Evolutionary conservation across 2,888 invertebrate genomes (phyloP).

Genomic region (Synergus umbraculus): DNA sequence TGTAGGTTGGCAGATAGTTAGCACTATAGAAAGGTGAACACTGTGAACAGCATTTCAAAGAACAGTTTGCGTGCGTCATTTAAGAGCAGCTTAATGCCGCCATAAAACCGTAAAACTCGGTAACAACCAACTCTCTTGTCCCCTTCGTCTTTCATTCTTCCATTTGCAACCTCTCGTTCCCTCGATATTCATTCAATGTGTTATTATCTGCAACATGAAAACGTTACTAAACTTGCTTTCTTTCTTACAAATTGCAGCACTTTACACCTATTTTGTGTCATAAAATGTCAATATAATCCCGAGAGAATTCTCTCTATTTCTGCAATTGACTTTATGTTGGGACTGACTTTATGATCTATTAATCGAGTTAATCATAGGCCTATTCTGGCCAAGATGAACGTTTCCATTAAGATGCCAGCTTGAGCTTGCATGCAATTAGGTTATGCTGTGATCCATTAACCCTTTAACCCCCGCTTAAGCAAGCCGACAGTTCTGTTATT

Average conservation of each 20-base stretch:
- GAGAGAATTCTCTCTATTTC: not conserved
- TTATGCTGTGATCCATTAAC: constrained; percentile 36
- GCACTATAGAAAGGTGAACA: not conserved
- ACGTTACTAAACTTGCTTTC: not conserved
- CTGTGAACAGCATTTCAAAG: not conserved
- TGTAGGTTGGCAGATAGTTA: not conserved
- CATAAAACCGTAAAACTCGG: constrained; percentile 9
- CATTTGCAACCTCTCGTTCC: not conserved
- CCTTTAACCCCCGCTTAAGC: constrained; percentile 27
- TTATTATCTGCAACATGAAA: not conserved
- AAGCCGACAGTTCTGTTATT: constrained; percentile 24
- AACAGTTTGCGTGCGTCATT: constrained; percentile 21
- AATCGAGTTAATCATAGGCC: constrained; percentile 25
- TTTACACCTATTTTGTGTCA: not conserved
- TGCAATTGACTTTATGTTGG: constrained; percentile 2
- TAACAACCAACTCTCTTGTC: not conserved
- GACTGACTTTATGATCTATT: not conserved
- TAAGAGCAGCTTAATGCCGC: constrained; percentile 5
- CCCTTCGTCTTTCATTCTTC: constrained; percentile 12
- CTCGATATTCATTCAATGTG: not conserved
- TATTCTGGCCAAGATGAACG: constrained; percentile 25
- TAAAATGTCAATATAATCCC: not conserved
- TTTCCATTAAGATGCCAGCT: constrained; percentile 30
- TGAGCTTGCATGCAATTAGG: constrained; percentile 25
- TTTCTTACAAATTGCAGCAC: not conserved